Evolutionary conservation across 2,797 vertebrate genomes (phyloP).

Genomic region (Micromesistius poutassou): DNA sequence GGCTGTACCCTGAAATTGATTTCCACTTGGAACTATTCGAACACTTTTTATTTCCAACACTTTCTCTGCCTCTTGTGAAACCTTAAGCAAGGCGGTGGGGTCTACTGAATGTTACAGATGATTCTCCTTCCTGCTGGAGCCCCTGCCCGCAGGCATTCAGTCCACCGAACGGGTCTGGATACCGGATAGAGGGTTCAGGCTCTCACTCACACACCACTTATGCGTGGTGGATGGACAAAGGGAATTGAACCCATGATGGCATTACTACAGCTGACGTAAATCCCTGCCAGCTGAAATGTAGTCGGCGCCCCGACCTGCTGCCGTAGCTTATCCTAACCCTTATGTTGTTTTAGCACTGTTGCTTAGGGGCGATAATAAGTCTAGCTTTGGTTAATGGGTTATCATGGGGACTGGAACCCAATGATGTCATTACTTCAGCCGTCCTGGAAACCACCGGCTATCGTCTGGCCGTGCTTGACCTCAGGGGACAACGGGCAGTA

Average conservation of each 20-base stretch:
- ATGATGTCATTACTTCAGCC: not conserved
- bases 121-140: not conserved
- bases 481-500: no score
- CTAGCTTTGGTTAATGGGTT: no score
- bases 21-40: constrained; percentile 23
- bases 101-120: not conserved
- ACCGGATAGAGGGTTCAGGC: not conserved
- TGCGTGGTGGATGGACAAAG: not conserved
- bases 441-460: no score
- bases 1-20: constrained; percentile 33
- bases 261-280: not conserved
- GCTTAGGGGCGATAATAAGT: no score
- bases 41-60: not conserved
- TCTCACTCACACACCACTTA: not conserved
- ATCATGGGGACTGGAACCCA: not conserved
- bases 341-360: not conserved
- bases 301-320: not conserved
- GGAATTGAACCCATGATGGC: not conserved
- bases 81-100: no score
- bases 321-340: not conserved
- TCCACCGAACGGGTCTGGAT: not conserved
- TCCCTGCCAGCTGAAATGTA: not conserved
- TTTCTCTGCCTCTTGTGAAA: not conserved
- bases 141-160: not conserved
- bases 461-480: no score